Evolutionary conservation across 1,140 invertebrate species (phyloP).

Genomic region (Drosophila virilis): DNA sequence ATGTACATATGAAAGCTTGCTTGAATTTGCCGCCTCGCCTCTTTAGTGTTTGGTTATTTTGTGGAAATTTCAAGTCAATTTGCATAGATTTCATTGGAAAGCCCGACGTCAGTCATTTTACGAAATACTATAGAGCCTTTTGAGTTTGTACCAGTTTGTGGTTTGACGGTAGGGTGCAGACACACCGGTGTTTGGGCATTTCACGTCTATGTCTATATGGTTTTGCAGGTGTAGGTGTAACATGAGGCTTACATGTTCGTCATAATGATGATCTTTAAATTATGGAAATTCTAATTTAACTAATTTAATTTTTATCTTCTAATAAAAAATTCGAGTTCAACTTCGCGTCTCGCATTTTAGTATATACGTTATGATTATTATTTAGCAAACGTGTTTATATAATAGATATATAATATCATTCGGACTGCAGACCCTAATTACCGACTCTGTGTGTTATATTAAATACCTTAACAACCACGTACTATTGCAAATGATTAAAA

Average conservation of each 20-base stretch:
- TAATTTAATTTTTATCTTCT: not conserved
- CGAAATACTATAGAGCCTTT: not conserved
- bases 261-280: slow-evolving; percentile 8
- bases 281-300: not conserved
- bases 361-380: not conserved
- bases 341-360: not conserved
- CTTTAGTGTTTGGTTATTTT: slow-evolving; percentile 65
- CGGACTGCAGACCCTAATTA: slow-evolving; percentile 24
- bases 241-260: not conserved
- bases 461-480: slow-evolving; percentile 31
- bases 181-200: not conserved
- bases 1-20: slow-evolving; percentile 17
- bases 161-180: slow-evolving; percentile 9
- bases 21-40: slow-evolving; percentile 30
- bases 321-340: no score
- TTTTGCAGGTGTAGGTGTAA: not conserved
- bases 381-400: not conserved
- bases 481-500: slow-evolving; percentile 51
- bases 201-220: not conserved
- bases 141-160: not conserved
- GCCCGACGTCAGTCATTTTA: slow-evolving; percentile 31
- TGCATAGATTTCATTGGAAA: slow-evolving; percentile 63
- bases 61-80: slow-evolving; percentile 65
- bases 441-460: slow-evolving; percentile 5
- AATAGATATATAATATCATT: not conserved